phyloP scores from a whole-genome alignment of 64 coral and sea anemone species.

The Anthopleura sola region DNA sequence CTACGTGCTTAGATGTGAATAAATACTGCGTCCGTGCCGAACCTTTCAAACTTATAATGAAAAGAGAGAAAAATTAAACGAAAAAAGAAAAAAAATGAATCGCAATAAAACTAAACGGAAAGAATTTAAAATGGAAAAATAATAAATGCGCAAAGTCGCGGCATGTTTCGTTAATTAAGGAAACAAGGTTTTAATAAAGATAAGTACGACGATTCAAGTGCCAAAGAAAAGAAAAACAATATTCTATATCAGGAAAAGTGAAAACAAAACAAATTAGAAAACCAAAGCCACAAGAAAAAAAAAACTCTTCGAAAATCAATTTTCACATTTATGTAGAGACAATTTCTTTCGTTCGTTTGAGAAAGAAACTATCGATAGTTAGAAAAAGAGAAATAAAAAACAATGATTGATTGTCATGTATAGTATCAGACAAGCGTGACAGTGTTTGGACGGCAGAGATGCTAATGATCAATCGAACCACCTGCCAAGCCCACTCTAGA shows the following conservation, averaged over 20 bases:
- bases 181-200: neutral
- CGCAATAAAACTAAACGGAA: too few relatives aligned
- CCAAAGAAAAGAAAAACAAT: neutral
- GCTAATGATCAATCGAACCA: neutral
- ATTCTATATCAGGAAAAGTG: too few relatives aligned
- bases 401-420: neutral
- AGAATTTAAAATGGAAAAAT: neutral
- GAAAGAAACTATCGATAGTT: neutral
- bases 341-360: neutral
- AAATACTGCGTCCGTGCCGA: too few relatives aligned
- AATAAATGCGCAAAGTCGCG: neutral
- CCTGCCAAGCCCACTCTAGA: neutral
- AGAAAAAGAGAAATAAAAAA: neutral
- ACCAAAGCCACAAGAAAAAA: neutral
- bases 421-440: slow-evolving; percentile 1
- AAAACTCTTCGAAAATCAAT: neutral
- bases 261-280: neutral
- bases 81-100: too few relatives aligned
- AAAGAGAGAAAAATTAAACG: too few relatives aligned
- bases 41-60: too few relatives aligned
- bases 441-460: neutral
- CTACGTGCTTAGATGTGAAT: too few relatives aligned
- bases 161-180: neutral
- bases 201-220: neutral
- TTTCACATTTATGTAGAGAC: neutral